These are phyloP conservation scores for Digitonthophagus gazella DNA, from an alignment of 2,888 invertebrate species.

Conservation along the genomic window DNA sequence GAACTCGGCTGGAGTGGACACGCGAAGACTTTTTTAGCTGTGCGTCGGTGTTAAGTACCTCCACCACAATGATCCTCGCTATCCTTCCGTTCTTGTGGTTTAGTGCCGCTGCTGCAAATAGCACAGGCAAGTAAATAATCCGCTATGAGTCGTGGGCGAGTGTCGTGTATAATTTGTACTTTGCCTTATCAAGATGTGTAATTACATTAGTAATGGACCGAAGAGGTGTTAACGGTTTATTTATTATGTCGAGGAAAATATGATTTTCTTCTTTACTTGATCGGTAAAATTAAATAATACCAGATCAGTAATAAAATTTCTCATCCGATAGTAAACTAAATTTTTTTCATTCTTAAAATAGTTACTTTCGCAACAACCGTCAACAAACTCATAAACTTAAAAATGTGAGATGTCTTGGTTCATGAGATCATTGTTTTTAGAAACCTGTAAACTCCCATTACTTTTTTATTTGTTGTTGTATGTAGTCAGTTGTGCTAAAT, in stretches of 20 bases:
- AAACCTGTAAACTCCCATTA: background rate
- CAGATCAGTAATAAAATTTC: too few relatives aligned
- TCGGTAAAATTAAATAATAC: too few relatives aligned
- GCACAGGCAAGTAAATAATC: conserved; percentile 1
- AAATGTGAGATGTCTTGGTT: background rate
- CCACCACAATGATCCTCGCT: background rate
- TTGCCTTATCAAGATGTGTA: too few relatives aligned
- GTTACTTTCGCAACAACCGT: background rate
- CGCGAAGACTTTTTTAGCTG: background rate
- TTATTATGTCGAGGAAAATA: too few relatives aligned
- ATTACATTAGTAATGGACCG: too few relatives aligned
- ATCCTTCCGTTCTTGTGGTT: conserved; percentile 10
- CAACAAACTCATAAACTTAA: background rate
- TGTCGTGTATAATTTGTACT: too few relatives aligned
- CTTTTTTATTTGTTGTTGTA: too few relatives aligned
- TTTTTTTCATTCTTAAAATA: background rate
- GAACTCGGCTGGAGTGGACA: background rate
- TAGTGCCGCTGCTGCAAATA: background rate
- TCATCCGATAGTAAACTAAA: too few relatives aligned
- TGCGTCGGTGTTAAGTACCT: background rate
- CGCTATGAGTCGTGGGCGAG: too few relatives aligned
- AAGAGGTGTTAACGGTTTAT: too few relatives aligned
- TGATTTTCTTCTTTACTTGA: too few relatives aligned
- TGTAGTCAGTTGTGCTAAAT: too few relatives aligned
- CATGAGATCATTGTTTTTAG: background rate